Evolutionary conservation across 2,888 invertebrate genomes (phyloP).

Genomic region (Thecophora atra): DNA sequence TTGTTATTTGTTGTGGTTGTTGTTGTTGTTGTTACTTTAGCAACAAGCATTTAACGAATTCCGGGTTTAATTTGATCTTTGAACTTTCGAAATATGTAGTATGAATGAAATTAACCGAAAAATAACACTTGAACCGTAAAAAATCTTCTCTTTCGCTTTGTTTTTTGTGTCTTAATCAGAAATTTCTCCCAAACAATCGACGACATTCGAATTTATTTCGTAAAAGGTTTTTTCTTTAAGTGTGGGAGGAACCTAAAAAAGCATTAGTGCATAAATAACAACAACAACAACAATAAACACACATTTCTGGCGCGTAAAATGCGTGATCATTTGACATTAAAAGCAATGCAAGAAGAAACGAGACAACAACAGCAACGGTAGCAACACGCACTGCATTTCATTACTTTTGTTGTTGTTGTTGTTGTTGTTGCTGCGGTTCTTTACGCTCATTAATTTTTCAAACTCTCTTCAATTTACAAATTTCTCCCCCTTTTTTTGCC

Average conservation of each 20-base stretch:
- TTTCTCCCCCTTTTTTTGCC: background rate
- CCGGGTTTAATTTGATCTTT: too few relatives aligned
- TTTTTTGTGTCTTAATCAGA: too few relatives aligned
- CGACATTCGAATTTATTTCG: conserved; percentile 3
- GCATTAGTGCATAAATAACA: background rate
- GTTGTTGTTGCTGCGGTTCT: background rate
- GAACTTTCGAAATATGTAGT: too few relatives aligned
- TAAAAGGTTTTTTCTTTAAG: background rate
- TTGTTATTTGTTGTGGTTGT: too few relatives aligned
- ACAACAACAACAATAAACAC: conserved; percentile 1
- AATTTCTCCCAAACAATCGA: background rate
- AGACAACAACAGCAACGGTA: background rate
- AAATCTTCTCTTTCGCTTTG: too few relatives aligned
- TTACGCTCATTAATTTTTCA: background rate
- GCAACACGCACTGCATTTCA: conserved; percentile 3
- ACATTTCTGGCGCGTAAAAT: too few relatives aligned
- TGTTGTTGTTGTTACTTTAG: too few relatives aligned
- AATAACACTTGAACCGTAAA: too few relatives aligned
- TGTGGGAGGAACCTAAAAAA: background rate
- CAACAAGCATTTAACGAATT: too few relatives aligned
- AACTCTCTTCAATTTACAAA: background rate
- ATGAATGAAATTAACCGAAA: too few relatives aligned
- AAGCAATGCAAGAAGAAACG: background rate
- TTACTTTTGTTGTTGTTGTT: background rate
- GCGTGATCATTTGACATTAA: too few relatives aligned